These are phyloP conservation scores for Hanleya hanleyi DNA, from an alignment of 2,888 invertebrate genomes.

Conservation along the genomic window DNA sequence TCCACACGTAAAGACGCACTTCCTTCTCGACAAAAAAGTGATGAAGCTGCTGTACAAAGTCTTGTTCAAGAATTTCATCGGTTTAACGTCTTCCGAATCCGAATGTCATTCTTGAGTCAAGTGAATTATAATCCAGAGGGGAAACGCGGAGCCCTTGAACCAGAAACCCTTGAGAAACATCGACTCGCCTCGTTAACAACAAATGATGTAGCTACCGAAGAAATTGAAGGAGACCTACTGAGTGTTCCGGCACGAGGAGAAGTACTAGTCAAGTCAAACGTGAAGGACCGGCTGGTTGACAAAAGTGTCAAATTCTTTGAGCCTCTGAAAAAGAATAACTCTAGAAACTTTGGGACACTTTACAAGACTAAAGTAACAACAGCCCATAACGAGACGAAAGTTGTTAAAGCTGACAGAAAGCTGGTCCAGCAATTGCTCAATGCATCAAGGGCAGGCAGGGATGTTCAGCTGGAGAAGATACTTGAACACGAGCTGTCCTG, in stretches of 20 bases:
- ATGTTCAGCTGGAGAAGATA: not conserved
- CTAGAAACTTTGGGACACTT: not conserved
- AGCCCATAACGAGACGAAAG: not conserved
- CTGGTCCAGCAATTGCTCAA: not conserved
- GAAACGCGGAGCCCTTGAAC: not conserved
- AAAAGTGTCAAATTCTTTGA: not conserved
- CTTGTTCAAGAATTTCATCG: conserved; percentile 1
- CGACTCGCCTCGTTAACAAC: too few species aligned
- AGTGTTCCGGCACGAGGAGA: not conserved
- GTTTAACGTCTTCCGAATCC: conserved; percentile 1
- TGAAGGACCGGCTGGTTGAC: not conserved
- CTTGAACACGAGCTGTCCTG: not conserved
- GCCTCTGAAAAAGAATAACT: not conserved
- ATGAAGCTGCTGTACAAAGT: not conserved
- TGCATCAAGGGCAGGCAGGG: not conserved
- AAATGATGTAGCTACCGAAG: not conserved
- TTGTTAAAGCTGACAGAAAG: not conserved
- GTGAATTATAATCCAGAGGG: not conserved
- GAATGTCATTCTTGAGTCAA: not conserved
- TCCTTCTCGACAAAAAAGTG: not conserved
- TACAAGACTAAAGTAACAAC: not conserved
- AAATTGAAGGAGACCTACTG: conserved; percentile 1
- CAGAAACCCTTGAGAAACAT: not conserved
- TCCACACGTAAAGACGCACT: conserved; percentile 5
- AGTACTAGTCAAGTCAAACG: not conserved